phyloP scores from a whole-genome alignment of 2,888 invertebrate genomes.

The Arrhopalites spinosus region DNA sequence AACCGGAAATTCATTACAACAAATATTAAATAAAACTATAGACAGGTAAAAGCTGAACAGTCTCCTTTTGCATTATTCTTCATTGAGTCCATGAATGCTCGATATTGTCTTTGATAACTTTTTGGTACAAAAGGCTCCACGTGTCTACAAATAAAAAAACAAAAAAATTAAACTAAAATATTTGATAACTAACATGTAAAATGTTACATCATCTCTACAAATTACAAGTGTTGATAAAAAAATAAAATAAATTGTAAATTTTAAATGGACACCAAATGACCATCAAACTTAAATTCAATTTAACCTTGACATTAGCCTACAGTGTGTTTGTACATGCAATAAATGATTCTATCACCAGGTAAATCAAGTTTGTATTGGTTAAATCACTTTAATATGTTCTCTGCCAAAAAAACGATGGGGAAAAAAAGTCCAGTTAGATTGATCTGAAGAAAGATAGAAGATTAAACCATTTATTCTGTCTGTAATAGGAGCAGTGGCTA shows the following conservation, averaged over 20 bases:
- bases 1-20: too few relatives aligned
- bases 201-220: background rate
- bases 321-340: too few relatives aligned
- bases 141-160: slow-evolving; percentile 12
- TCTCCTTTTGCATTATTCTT: background rate
- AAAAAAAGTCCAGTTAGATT: slow-evolving; percentile 9
- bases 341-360: too few relatives aligned
- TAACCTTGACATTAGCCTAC: too few relatives aligned
- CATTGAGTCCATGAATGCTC: slow-evolving; percentile 21
- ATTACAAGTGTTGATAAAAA: background rate
- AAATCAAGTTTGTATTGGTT: slow-evolving; percentile 14
- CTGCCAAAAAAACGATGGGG: too few relatives aligned
- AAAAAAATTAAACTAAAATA: background rate
- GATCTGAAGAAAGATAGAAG: slow-evolving; percentile 5
- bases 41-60: background rate
- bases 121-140: slow-evolving; percentile 23
- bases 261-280: too few relatives aligned
- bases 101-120: slow-evolving; percentile 28
- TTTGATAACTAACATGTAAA: background rate
- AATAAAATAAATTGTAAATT: too few relatives aligned
- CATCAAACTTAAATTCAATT: too few relatives aligned
- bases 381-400: too few relatives aligned
- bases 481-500: background rate
- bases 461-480: background rate
- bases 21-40: too few relatives aligned